Evolutionary conservation across 2,797 vertebrate genomes (phyloP).

Genomic region (Carcharodon carcharias): DNA sequence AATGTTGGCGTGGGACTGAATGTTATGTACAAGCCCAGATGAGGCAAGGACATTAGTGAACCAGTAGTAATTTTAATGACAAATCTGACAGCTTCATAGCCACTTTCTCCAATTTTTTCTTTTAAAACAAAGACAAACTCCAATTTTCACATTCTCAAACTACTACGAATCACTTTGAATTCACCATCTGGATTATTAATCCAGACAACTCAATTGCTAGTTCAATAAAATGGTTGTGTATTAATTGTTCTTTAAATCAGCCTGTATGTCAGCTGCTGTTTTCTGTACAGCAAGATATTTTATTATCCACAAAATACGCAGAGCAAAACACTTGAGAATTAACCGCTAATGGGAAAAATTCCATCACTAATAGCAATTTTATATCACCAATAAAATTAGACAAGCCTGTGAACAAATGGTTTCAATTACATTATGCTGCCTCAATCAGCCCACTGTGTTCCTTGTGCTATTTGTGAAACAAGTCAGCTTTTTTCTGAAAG

Average conservation of each 20-base stretch:
- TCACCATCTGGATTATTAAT: background rate
- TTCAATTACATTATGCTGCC: background rate
- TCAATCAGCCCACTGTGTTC: background rate
- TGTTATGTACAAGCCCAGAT: background rate
- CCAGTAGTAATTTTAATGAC: too few species aligned
- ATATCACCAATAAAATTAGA: background rate
- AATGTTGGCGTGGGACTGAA: background rate
- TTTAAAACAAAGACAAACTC: background rate
- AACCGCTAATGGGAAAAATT: background rate
- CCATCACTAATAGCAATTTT: background rate
- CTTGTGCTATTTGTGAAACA: background rate
- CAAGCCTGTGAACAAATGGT: too few species aligned
- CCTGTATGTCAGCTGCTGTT: background rate
- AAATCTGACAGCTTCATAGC: background rate
- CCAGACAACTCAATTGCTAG: background rate
- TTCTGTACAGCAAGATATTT: background rate
- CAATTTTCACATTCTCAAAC: background rate
- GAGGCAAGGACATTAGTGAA: background rate
- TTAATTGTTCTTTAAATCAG: background rate
- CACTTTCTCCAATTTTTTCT: background rate
- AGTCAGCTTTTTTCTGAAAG: background rate
- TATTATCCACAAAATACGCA: background rate
- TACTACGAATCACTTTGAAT: too few species aligned
- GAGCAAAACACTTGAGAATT: background rate
- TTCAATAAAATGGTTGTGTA: background rate